These are phyloP conservation scores for Rhagium mordax DNA, from an alignment of 2,888 invertebrate genomes.

Conservation along the genomic window DNA sequence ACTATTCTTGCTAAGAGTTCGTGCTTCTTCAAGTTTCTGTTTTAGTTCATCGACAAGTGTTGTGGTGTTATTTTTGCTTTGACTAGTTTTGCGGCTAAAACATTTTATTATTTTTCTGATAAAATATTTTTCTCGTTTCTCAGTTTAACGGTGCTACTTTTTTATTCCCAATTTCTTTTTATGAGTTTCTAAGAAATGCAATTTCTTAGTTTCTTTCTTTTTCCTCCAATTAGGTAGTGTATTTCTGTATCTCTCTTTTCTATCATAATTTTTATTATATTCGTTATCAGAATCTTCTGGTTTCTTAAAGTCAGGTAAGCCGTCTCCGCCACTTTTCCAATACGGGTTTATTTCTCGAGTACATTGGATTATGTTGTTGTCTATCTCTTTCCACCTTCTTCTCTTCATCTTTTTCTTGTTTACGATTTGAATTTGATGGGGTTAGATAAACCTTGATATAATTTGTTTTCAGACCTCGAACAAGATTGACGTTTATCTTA, in stretches of 20 bases:
- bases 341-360: slow-evolving; percentile 90
- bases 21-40: slow-evolving; percentile 81
- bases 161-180: background rate
- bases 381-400: slow-evolving; percentile 73
- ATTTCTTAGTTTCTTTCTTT: slow-evolving; percentile 23
- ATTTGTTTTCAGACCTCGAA: too few species aligned
- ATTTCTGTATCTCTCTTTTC: slow-evolving; percentile 4
- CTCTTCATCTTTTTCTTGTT: slow-evolving; percentile 70
- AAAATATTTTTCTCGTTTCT: slow-evolving; percentile 62
- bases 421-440: slow-evolving; percentile 68
- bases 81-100: slow-evolving; percentile 89
- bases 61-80: slow-evolving; percentile 93
- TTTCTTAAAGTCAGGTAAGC: slow-evolving; percentile 77
- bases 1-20: slow-evolving; percentile 65
- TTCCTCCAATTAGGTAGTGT: slow-evolving; percentile 48
- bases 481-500: too few species aligned
- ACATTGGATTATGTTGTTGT: slow-evolving; percentile 80
- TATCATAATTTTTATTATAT: slow-evolving; percentile 21
- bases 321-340: slow-evolving; percentile 92
- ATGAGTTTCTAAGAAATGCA: background rate
- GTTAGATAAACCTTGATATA: too few species aligned
- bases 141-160: background rate
- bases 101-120: slow-evolving; percentile 90
- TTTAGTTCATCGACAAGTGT: slow-evolving; percentile 81
- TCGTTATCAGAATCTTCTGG: slow-evolving; percentile 67